Percentiles rank a stretch among this genome's conserved stretches.
Conservation (phyloP, 2,888 invertebrate genomes). For the Agrenia bidenticulata region DNA sequence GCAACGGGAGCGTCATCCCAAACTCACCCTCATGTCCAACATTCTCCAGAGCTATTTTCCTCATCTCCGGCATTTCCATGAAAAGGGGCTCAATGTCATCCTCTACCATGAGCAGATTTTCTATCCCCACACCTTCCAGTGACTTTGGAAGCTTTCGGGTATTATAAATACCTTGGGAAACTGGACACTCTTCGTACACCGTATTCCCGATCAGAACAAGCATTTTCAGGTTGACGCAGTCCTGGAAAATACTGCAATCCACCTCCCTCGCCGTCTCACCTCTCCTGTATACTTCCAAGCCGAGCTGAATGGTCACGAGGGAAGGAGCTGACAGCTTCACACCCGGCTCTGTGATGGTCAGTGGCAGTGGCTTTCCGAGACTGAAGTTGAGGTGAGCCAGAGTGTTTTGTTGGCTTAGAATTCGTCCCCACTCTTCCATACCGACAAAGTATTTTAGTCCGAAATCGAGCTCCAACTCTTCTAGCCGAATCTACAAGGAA, state of each 20-base stretch:
- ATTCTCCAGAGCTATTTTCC: not conserved
- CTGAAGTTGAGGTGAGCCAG: not conserved
- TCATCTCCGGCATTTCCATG: not conserved
- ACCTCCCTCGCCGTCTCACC: not conserved
- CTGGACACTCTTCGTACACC: not conserved
- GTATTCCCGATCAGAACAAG: not conserved
- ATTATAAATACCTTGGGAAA: not conserved
- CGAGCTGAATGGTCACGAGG: not conserved
- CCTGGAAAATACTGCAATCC: not conserved
- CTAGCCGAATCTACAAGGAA: not conserved
- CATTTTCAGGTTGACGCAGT: conserved; percentile 1
- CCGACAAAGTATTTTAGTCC: conserved; percentile 2
- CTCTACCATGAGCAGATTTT: not conserved
- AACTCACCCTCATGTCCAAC: not conserved
- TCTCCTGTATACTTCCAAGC: not conserved
- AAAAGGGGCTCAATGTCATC: not conserved
- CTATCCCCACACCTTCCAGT: not conserved
- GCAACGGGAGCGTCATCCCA: conserved; percentile 1
- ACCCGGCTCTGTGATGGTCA: not conserved
- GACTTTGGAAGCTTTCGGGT: not conserved
- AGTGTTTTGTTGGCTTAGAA: not conserved
- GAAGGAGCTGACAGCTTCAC: not conserved
- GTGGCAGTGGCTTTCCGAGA: not conserved
- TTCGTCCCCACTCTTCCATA: not conserved
- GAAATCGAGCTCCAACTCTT: not conserved